Percentiles rank a stretch among this genome's conserved stretches.
phyloP scores from a whole-genome alignment of 1,140 invertebrate genomes.

The Lepeophtheirus salmonis region DNA sequence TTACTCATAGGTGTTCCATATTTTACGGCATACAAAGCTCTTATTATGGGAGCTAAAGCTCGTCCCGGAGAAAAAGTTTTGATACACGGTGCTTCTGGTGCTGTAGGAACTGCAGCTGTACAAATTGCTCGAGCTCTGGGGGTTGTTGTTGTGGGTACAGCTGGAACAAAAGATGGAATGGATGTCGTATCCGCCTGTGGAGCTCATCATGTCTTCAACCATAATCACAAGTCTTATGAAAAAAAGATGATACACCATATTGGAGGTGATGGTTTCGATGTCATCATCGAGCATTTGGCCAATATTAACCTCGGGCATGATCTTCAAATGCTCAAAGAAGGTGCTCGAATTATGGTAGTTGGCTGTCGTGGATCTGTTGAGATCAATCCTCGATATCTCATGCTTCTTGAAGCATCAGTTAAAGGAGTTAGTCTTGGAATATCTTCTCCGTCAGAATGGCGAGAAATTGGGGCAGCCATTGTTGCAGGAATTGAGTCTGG shows the following conservation, averaged over 20 bases:
- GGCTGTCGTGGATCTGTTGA: constrained; percentile 32
- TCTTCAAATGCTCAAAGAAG: constrained; percentile 29
- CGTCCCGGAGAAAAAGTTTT: constrained; percentile 33
- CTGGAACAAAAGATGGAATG: constrained; percentile 34
- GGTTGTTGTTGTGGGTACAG: constrained; percentile 31
- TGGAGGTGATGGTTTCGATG: constrained; percentile 30
- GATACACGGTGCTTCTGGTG: constrained; percentile 42
- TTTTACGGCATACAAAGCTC: constrained; percentile 36
- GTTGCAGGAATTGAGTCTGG: constrained; percentile 17
- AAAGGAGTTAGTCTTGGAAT: constrained; percentile 14
- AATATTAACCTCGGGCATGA: constrained; percentile 37
- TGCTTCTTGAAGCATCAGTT: constrained; percentile 33
- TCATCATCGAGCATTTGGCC: constrained; percentile 40
- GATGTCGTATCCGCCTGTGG: constrained; percentile 29
- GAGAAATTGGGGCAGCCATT: constrained; percentile 13
- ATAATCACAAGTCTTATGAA: constrained; percentile 20
- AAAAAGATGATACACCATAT: constrained; percentile 23
- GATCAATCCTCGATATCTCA: constrained; percentile 33
- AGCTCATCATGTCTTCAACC: constrained; percentile 18
- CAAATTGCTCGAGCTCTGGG: constrained; percentile 34
- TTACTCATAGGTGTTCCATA: constrained; percentile 36
- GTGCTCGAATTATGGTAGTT: constrained; percentile 27
- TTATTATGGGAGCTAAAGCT: constrained; percentile 30
- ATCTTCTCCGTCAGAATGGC: constrained; percentile 1
- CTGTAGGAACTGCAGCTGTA: constrained; percentile 37